phyloP scores from a whole-genome alignment of 2,888 invertebrate genomes.

The Odontothrips loti region DNA sequence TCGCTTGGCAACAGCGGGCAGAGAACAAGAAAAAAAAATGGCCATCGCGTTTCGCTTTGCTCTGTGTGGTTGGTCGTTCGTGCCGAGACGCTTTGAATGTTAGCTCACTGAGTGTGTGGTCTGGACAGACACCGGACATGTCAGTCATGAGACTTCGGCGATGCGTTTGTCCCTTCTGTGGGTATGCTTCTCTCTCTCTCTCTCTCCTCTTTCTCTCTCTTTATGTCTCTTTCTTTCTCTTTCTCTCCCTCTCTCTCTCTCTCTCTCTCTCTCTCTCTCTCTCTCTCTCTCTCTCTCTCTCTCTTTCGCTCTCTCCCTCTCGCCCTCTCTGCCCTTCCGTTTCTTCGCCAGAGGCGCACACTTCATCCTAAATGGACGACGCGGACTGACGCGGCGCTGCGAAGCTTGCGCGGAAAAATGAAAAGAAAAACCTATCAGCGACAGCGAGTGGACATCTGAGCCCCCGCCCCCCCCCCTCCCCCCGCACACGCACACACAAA shows the following conservation, averaged over 20 bases:
- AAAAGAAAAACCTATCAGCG: too few species aligned
- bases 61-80: not conserved
- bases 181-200: not conserved
- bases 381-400: not conserved
- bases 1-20: not conserved
- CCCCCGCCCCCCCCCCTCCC: too few species aligned
- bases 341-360: not conserved
- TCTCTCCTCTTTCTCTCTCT: not conserved
- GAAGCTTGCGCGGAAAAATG: too few species aligned
- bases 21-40: not conserved
- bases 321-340: not conserved
- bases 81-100: not conserved
- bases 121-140: conserved; percentile 1
- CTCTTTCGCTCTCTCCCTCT: not conserved
- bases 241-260: not conserved
- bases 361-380: conserved; percentile 1
- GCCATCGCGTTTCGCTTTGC: not conserved
- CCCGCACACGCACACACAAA: too few species aligned
- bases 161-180: not conserved
- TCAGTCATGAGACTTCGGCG: not conserved
- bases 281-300: not conserved
- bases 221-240: not conserved
- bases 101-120: conserved; percentile 11
- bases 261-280: not conserved
- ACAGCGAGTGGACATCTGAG: too few species aligned